Base-by-base conservation (phyloP, 2,113 vertebrate genomes). In the Gobio gobio region DNA sequence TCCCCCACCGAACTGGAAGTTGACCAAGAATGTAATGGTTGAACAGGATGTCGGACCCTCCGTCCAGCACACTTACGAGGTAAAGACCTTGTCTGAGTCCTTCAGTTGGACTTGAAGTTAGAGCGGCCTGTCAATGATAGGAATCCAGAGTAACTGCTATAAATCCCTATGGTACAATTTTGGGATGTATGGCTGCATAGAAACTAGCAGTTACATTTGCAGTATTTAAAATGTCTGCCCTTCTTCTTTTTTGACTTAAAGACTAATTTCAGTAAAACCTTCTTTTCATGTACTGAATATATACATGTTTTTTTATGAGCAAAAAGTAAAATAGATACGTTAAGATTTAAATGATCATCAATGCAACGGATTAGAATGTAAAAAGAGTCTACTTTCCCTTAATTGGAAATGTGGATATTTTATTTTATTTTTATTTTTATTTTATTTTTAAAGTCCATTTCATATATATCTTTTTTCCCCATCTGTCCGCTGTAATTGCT, bases 21-120 rank as follows among this genome's bases (percentile, higher is more conserved):
- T 86, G 58, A 92, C 87, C 90, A 95, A 93, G 82, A 92, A 51
- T 68, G 91, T 91, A 1, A 90, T 76, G 59, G 90, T 91, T 66
- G 96, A 97, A 87, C 91, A 92, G 86, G 96, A 97, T 0, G 86
- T 97, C 1, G 97, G 97, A 54, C 97, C 97, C 0, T 90, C 91
- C 2, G 94, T 97, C 77, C 94, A 96, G 83, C 97, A 97, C 43
- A 94, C 98, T 75, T 97, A 97, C 61, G 96, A 97, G 96, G 97
- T 97, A 92, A 91, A 92, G 58, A 70, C 33, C 20, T 56, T 59
- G 16, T 10, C 49, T 66, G 29, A 63, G 29, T 22, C 59, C 33
- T 74, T 64, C 78, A 47, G 40, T 47, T 26, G 45, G 78, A 10
- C 40, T 64, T 59, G 10, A 40, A 73, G 78, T 6, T 22, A n/a